Percentiles rank a stretch among this genome's conserved stretches.
phyloP scores from a whole-genome alignment of 2,797 vertebrate genomes.

The Rhinella marina region DNA sequence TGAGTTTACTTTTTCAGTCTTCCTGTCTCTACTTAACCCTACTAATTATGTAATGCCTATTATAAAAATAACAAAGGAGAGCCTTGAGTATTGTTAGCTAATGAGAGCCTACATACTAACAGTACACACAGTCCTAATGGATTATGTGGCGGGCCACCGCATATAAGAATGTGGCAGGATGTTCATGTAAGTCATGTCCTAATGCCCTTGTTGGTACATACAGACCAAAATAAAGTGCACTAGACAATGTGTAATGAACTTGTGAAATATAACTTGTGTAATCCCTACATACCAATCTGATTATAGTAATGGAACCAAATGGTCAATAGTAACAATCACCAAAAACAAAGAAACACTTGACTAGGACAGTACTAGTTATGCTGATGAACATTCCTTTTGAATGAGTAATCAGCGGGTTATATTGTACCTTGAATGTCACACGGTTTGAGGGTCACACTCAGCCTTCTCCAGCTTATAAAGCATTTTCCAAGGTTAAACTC shows the following conservation, averaged over 20 bases:
- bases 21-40: not conserved
- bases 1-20: not conserved
- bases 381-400: not conserved
- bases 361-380: slow-evolving; percentile 9
- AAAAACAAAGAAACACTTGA: slow-evolving; percentile 37
- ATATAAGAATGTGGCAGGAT: not conserved
- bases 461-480: not conserved
- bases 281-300: not conserved
- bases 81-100: not conserved
- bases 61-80: not conserved
- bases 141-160: not conserved
- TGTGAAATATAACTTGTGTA: not conserved
- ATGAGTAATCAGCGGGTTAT: not conserved
- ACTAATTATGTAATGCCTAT: not conserved
- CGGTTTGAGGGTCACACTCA: not conserved
- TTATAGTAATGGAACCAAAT: not conserved
- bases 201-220: not conserved
- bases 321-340: slow-evolving; percentile 39
- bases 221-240: not conserved
- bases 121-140: not conserved
- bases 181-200: not conserved
- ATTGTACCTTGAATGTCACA: not conserved
- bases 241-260: not conserved
- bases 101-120: not conserved
- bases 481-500: not conserved